Evolutionary conservation across 2,113 vertebrate genomes (phyloP), one percentile per base, ranked within the genome.

Genomic region (Centropus unirufus): DNA sequence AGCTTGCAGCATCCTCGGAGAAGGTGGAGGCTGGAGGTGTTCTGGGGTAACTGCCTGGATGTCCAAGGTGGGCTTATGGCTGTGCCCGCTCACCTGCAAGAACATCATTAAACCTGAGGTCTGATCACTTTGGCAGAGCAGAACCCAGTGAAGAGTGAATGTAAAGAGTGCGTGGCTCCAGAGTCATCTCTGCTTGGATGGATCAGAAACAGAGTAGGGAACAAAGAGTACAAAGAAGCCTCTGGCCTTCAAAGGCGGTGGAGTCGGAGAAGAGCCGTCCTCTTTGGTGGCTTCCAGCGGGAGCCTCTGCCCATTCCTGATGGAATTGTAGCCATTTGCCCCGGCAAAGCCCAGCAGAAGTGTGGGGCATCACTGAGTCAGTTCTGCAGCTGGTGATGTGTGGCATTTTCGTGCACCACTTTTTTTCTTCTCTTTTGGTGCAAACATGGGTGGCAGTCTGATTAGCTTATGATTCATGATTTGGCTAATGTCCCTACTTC

Each of bases 401-500:
- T 24, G 30, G 47, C 82, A 77, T 72, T 73, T 90, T 93, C 0
- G 8, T 89, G 36, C 70, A 80, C 79, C 2, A 17, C 27, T 49
- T 83, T 83, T 94, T 73, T 83, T 94, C 55, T 73, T 88, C 85
- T 61, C 90, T 86, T 87, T 69, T 78, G 91, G 81, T 93, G 87
- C 85, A 96, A 94, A 96, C 76, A 95, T 93, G 94, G 93, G 94
- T 94, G 94, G 93, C 85, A 96, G 89, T 94, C 93, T 96, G 95
- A 97, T 97, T 94, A 97, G 68, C 34, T 86, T 87, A 92, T 97
- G 95, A 97, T 91, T 97, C 95, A 97, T 4, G 14, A 69, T 92
- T 96, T 96, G 96, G 94, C 95, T 92, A 83, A 83, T 96, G 89
- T 92, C 74, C 79, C 79, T 89, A 40, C 93, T 97, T 96, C 93